Conservation (phyloP, 2,113 vertebrate species). For the Tupaia chinensis region DNA sequence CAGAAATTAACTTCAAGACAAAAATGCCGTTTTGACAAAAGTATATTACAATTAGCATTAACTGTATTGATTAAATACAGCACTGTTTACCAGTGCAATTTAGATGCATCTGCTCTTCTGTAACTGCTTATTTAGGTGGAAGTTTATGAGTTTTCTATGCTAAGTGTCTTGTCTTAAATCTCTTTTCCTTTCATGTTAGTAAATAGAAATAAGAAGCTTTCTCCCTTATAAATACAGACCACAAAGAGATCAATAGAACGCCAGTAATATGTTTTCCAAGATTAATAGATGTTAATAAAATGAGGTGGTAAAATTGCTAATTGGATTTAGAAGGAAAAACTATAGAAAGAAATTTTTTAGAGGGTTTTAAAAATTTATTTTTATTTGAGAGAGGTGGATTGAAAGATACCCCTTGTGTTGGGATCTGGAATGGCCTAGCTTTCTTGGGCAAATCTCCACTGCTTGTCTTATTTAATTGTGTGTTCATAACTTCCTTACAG, state of each 20-base stretch:
- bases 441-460: slow-evolving; percentile 43
- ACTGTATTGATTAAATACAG: slow-evolving; percentile 78
- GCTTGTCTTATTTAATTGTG: slow-evolving; percentile 31
- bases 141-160: slow-evolving; percentile 85
- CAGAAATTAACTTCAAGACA: slow-evolving; percentile 84
- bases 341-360: slow-evolving; percentile 55
- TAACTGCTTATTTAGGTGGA: slow-evolving; percentile 82
- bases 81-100: slow-evolving; percentile 74
- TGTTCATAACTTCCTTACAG: slow-evolving; percentile 26
- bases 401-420: slow-evolving; percentile 28
- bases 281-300: slow-evolving; percentile 81
- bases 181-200: slow-evolving; percentile 79
- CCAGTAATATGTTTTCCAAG: slow-evolving; percentile 80
- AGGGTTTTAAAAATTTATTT: slow-evolving; percentile 52
- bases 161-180: slow-evolving; percentile 79
- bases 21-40: slow-evolving; percentile 83
- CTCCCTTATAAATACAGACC: slow-evolving; percentile 79
- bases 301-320: slow-evolving; percentile 78
- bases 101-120: slow-evolving; percentile 79
- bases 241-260: slow-evolving; percentile 80
- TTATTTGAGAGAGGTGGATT: slow-evolving; percentile 41
- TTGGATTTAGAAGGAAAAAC: slow-evolving; percentile 77
- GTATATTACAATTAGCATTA: slow-evolving; percentile 82
- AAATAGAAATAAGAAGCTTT: slow-evolving; percentile 78
- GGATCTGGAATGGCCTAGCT: slow-evolving; percentile 60